phyloP scores from a whole-genome alignment of 2,888 invertebrate species.

The Lobophora halterata region DNA sequence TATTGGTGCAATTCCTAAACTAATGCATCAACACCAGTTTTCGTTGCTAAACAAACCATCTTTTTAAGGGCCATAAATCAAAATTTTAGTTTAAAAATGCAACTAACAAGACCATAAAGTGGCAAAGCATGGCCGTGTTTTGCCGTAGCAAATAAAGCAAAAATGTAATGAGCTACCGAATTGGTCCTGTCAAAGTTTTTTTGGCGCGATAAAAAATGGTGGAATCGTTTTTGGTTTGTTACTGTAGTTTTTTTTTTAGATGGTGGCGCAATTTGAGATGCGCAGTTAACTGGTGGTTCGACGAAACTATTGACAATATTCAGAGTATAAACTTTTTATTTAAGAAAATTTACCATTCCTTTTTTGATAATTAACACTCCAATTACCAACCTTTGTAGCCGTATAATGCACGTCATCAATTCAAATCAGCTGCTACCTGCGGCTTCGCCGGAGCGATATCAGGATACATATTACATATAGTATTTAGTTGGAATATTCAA shows the following conservation, averaged over 20 bases:
- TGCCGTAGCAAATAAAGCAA: conserved; percentile 63
- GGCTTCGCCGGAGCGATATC: too few species aligned
- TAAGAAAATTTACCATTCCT: too few species aligned
- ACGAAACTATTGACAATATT: too few species aligned
- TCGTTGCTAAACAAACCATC: conserved; percentile 19
- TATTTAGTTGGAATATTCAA: too few species aligned
- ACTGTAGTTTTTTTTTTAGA: conserved; percentile 11
- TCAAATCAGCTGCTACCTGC: too few species aligned
- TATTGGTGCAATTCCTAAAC: conserved; percentile 1
- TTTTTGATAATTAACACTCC: too few species aligned
- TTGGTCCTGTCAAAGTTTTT: conserved; percentile 48
- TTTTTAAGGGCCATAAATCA: conserved; percentile 56
- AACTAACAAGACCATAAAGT: conserved; percentile 58
- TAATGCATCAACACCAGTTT: conserved; percentile 11
- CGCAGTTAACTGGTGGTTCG: too few species aligned
- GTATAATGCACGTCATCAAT: too few species aligned
- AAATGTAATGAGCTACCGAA: conserved; percentile 63
- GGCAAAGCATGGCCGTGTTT: conserved; percentile 49
- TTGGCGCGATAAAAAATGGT: conserved; percentile 52
- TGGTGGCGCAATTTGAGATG: background rate
- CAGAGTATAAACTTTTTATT: too few species aligned
- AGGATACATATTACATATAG: too few species aligned
- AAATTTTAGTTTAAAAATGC: conserved; percentile 46
- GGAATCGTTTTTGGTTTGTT: conserved; percentile 35
- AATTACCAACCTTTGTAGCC: too few species aligned